Evolutionary conservation across 1,140 invertebrate genomes (phyloP), one percentile per base, ranked within the genome.

Genomic region (Tribolium castaneum): DNA sequence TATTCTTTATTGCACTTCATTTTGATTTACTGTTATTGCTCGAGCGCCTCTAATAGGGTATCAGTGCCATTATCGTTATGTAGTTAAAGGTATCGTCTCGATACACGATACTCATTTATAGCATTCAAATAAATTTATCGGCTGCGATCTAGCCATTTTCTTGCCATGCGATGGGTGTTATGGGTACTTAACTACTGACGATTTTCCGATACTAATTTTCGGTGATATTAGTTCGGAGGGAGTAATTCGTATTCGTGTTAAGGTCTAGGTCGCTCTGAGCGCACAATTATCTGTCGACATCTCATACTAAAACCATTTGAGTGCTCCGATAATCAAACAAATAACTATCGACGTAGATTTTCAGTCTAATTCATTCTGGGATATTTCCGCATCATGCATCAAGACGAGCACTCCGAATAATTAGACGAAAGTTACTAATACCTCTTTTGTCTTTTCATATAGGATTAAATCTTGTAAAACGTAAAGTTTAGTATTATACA

Each of bases 1-100:
- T 66, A 66, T 66, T 66, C 59, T 66, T 66, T 66, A 66, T 66
- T 66, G 50, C 70, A 72, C 70, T 72, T 72, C 50, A 72, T 73
- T 73, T 52, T 73, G 71, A 73, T 73, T 73, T 73, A 73, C 71
- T 49, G 71, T 73, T 73, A 73, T 73, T 14, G 71, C 71, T 54
- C 16, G 19, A 73, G 49, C 71, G 54, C 49, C 6, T 73, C 49
- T 52, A 73, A 73, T 52, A 34, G 30, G 71, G 71, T 73, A 54
- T 73, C 52, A 52, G 30, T 66, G 59, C 59, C 59, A 66, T 66
- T 66, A 66, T 66, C 59, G 59, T 66, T 22, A 66, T 66, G 59
- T 66, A 66, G 59, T 66, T 66, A 35, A 10, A 66, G 34, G 59
- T 66, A 66, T 66, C 30, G 59, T 12, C 54, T 7, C 30, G 59